phyloP scores from a whole-genome alignment of 1,140 invertebrate species.

The Ectropis grisescens region DNA sequence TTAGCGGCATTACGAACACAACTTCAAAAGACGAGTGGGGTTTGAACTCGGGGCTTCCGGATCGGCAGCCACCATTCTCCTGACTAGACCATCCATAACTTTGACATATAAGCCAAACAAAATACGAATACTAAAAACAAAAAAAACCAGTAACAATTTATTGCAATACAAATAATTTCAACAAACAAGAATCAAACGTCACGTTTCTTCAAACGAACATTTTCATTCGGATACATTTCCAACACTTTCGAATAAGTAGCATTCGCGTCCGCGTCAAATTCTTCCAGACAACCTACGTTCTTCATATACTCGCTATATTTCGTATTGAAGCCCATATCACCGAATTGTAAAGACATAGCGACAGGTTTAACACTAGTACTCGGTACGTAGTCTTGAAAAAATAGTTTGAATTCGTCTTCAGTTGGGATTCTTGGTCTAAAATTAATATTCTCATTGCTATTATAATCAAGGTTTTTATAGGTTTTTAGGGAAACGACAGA shows the following conservation, averaged over 20 bases:
- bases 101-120: no score
- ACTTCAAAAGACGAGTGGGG: no score
- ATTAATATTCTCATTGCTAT: constrained; percentile 27
- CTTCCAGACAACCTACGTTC: constrained; percentile 4
- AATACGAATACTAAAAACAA: neutral
- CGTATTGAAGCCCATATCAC: constrained; percentile 43
- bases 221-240: constrained; percentile 38
- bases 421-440: constrained; percentile 21
- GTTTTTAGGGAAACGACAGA: constrained; percentile 34
- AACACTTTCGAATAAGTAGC: constrained; percentile 23
- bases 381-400: constrained; percentile 19
- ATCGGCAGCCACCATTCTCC: no score
- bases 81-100: no score
- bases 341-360: constrained; percentile 28
- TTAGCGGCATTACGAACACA: no score
- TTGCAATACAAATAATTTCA: constrained; percentile 2
- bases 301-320: constrained; percentile 36
- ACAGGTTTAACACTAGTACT: constrained; percentile 9
- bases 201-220: constrained; percentile 18
- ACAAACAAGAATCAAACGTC: constrained; percentile 9
- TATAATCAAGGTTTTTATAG: constrained; percentile 42
- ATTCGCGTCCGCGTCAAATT: constrained; percentile 14
- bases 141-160: neutral
- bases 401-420: constrained; percentile 23
- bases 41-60: no score